Conservation (phyloP, 2,888 invertebrate genomes). For the Drosophila tanythrix region DNA sequence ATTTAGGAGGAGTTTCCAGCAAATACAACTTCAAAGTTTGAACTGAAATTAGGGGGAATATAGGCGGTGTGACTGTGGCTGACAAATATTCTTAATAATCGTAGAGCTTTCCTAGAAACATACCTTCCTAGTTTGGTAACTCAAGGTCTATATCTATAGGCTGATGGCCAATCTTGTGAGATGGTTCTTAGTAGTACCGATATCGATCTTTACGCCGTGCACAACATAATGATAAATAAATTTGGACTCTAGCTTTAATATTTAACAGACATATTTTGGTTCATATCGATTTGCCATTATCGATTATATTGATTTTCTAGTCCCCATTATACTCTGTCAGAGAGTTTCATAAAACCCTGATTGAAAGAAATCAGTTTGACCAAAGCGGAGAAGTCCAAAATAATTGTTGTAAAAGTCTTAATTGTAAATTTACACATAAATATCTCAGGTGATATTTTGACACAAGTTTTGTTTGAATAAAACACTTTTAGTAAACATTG, state of each 20-base stretch:
- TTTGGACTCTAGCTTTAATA: background rate
- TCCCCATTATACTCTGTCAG: background rate
- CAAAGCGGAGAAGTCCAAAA: no score
- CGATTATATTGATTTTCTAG: background rate
- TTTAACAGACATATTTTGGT: background rate
- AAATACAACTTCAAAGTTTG: background rate
- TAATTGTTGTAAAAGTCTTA: no score
- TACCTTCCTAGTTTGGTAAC: background rate
- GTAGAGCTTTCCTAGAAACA: background rate
- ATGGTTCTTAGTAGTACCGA: background rate
- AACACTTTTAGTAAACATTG: background rate
- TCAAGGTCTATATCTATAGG: background rate
- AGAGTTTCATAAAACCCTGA: background rate
- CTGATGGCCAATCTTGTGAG: background rate
- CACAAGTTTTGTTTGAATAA: background rate
- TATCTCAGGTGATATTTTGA: background rate
- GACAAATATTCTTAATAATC: background rate
- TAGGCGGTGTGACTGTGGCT: background rate
- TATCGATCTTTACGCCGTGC: background rate
- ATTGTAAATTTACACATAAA: background rate
- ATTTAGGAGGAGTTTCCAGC: accelerated
- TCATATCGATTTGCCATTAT: background rate
- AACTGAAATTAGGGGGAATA: background rate
- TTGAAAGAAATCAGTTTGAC: background rate
- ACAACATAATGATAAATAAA: background rate